Percentiles rank a stretch among this genome's conserved stretches.
Conservation (phyloP, 92 coral and sea anemone genomes). For the Isaurus tuberculatus region DNA sequence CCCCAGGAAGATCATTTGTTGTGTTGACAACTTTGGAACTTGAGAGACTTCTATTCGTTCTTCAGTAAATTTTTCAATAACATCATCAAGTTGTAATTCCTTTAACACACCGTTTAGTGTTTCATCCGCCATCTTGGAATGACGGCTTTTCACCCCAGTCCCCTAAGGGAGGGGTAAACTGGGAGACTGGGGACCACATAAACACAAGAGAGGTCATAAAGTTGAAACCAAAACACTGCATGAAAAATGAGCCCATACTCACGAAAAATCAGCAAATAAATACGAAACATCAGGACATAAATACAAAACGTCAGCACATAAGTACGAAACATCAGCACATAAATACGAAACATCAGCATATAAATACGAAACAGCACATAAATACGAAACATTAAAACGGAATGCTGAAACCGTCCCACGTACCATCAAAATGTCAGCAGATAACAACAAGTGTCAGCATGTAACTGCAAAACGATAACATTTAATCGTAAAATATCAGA, state of each 20-base stretch:
- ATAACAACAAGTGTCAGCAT: not conserved
- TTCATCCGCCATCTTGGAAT: constrained; percentile 19
- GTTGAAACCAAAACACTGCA: constrained; percentile 3
- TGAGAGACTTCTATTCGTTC: constrained; percentile 24
- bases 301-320: not conserved
- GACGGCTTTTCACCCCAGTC: constrained; percentile 18
- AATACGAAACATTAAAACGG: not conserved
- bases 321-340: not conserved
- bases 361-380: not conserved
- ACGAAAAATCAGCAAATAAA: not conserved
- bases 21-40: constrained; percentile 33
- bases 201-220: constrained; percentile 14
- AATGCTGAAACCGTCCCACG: not conserved
- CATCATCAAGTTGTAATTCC: constrained; percentile 28
- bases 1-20: constrained; percentile 30
- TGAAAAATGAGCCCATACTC: not conserved
- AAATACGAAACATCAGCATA: not conserved
- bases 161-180: constrained; percentile 12
- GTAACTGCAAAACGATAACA: not conserved
- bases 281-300: not conserved
- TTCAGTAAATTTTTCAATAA: constrained; percentile 25
- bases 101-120: constrained; percentile 25
- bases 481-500: not conserved
- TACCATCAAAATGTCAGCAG: not conserved
- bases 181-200: constrained; percentile 21